Base-by-base conservation (phyloP, 2,888 invertebrate genomes). In the Pachycephus smyrnensis region DNA sequence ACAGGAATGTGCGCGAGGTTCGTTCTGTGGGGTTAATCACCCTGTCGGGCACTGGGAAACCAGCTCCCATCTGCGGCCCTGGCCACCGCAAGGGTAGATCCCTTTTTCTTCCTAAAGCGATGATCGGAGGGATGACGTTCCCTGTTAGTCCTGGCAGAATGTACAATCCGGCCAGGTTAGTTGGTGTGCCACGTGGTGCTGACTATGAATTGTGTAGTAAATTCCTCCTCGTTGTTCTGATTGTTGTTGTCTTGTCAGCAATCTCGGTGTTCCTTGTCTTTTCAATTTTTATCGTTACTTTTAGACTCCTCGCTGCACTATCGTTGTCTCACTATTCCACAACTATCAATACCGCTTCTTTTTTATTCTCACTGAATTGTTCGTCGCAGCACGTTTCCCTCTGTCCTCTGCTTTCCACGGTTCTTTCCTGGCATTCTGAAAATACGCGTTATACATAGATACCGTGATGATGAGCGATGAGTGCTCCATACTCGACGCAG, bases 61-160 rank as follows among this genome's bases (percentile, higher is more conserved):
- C 88, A 86, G 88, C 84, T 91, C 91, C 91, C 91, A 91, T 91
- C 91, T 91, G 91, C 90, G 86, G 86, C 86, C 86, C 78, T 80
- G 81, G 82, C 84, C 87, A 83, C 86, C 82, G 80, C 82, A 80
- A 80, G 79, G 69, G 73, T 76, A 76, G 78, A 81, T 78, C 77
- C 81, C 84, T 79, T 80, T 80, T 81, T 82, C 76, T 75, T 15
- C 33, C 80, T 79, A 85, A 80, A 81, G 82, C 83, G 55, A 55
- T 55, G 55, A 55, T 55, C 55, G 55, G 23, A 55, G 23, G 55
- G 55, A 55, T 55, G 55, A 55, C 55, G 55, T 23, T 55, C 55
- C 55, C 55, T 23, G 55, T 23, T 23, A 55, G 23, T 55, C 55
- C 55, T 55, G 55, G 55, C 55, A 9, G 55, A 55, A 23, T 55